These are phyloP conservation scores for Spodoptera frugiperda DNA, from an alignment of 1,140 invertebrate species.

Conservation along the genomic window DNA sequence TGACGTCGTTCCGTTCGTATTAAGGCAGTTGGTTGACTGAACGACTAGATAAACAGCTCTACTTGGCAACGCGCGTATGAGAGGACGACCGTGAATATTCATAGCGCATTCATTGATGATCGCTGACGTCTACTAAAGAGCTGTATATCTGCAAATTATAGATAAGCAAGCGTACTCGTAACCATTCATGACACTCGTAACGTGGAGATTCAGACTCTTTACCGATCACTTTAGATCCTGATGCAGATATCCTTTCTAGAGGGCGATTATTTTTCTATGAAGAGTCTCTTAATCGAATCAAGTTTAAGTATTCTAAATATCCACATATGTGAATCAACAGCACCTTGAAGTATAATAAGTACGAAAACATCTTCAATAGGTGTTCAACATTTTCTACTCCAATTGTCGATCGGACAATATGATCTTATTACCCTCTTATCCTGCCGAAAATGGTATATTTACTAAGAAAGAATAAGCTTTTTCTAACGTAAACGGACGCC, in stretches of 20 bases:
- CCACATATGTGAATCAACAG: neutral
- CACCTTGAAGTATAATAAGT: neutral
- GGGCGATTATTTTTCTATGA: too few species aligned
- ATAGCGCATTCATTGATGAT: slow-evolving; percentile 50
- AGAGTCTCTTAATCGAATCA: too few species aligned
- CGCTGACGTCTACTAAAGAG: slow-evolving; percentile 26
- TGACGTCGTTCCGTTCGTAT: slow-evolving; percentile 4
- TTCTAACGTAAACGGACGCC: neutral
- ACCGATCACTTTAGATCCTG: too few species aligned
- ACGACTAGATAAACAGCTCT: slow-evolving; percentile 31
- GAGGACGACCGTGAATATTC: slow-evolving; percentile 50
- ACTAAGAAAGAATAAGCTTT: slow-evolving; percentile 9
- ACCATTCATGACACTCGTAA: too few species aligned
- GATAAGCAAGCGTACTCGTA: slow-evolving; percentile 29
- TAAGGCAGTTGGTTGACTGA: slow-evolving; percentile 12
- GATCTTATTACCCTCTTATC: slow-evolving; percentile 8
- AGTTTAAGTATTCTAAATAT: too few species aligned
- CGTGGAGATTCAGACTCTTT: too few species aligned
- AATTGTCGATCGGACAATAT: slow-evolving; percentile 3
- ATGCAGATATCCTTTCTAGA: too few species aligned
- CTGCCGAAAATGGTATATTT: neutral
- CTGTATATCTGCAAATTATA: slow-evolving; percentile 33
- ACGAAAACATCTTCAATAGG: neutral
- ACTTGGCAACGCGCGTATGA: neutral
- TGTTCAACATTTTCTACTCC: neutral